phyloP scores from a whole-genome alignment of 1,140 invertebrate species.

The Aphelinus certus region DNA sequence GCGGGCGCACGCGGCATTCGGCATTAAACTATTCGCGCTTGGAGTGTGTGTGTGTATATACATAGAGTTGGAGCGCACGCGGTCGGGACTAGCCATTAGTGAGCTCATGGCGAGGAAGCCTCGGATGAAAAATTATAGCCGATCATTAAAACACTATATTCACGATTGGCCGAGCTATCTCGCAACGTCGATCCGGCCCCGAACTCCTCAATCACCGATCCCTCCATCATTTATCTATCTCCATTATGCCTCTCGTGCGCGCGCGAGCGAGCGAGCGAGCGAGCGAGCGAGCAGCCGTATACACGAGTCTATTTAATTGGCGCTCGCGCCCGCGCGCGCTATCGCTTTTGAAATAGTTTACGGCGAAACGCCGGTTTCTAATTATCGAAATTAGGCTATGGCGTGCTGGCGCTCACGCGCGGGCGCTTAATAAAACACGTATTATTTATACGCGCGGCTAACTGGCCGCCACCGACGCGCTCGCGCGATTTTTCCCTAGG shows the following conservation, averaged over 20 bases:
- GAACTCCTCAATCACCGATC: not conserved
- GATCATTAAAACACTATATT: too few relatives aligned
- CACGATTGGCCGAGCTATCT: too few relatives aligned
- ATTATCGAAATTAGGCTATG: slow-evolving; percentile 27
- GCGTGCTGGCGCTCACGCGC: not conserved
- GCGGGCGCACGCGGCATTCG: too few relatives aligned
- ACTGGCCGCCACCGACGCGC: not conserved
- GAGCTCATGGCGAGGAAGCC: too few relatives aligned
- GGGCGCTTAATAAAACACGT: slow-evolving; percentile 22
- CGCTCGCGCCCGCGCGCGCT: not conserved
- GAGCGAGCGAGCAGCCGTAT: not conserved
- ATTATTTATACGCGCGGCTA: slow-evolving; percentile 23
- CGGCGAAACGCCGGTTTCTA: slow-evolving; percentile 11
- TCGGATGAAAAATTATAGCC: too few relatives aligned
- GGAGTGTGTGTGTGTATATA: too few relatives aligned
- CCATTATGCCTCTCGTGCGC: slow-evolving; percentile 1
- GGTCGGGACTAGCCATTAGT: too few relatives aligned
- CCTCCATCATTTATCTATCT: not conserved
- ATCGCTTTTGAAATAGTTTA: not conserved
- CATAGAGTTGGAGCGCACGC: too few relatives aligned
- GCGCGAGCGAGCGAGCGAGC: too few relatives aligned
- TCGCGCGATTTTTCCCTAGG: not conserved
- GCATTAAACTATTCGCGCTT: too few relatives aligned
- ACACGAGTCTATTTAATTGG: slow-evolving; percentile 19
- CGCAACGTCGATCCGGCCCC: too few relatives aligned